These are phyloP conservation scores for Philereme transversata DNA, from an alignment of 2,888 invertebrate genomes.

Conservation along the genomic window DNA sequence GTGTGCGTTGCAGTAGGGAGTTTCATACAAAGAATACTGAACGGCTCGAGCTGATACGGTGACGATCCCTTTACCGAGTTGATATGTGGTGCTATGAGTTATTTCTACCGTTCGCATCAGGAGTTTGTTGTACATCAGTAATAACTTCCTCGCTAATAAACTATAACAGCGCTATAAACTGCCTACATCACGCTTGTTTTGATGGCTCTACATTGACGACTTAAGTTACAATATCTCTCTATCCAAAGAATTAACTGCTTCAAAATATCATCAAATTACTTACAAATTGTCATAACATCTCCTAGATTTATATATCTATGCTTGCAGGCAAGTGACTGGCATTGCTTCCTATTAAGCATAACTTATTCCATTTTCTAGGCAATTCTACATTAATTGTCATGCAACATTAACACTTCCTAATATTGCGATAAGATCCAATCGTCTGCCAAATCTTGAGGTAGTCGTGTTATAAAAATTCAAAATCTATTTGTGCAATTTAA, in stretches of 20 bases:
- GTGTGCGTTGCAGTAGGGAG: too few species aligned
- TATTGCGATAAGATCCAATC: slow-evolving; percentile 41
- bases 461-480: slow-evolving; percentile 58
- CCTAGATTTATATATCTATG: slow-evolving; percentile 2
- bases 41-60: too few species aligned
- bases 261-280: slow-evolving; percentile 5
- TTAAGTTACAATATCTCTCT: neutral
- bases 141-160: too few species aligned
- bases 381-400: slow-evolving; percentile 27
- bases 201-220: too few species aligned
- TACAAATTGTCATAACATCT: neutral
- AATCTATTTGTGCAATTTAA: slow-evolving; percentile 54
- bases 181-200: too few species aligned
- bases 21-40: too few species aligned
- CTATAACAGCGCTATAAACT: too few species aligned
- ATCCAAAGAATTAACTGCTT: neutral
- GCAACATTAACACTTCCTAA: slow-evolving; percentile 27
- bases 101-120: too few species aligned
- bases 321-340: slow-evolving; percentile 21
- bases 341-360: neutral
- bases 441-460: slow-evolving; percentile 79
- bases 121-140: too few species aligned
- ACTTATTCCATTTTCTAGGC: slow-evolving; percentile 8
- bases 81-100: too few species aligned
- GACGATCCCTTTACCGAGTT: too few species aligned